Evolutionary conservation across 2,888 invertebrate genomes (phyloP), one percentile per base, ranked within the genome.

Genomic region (Amiota communis): DNA sequence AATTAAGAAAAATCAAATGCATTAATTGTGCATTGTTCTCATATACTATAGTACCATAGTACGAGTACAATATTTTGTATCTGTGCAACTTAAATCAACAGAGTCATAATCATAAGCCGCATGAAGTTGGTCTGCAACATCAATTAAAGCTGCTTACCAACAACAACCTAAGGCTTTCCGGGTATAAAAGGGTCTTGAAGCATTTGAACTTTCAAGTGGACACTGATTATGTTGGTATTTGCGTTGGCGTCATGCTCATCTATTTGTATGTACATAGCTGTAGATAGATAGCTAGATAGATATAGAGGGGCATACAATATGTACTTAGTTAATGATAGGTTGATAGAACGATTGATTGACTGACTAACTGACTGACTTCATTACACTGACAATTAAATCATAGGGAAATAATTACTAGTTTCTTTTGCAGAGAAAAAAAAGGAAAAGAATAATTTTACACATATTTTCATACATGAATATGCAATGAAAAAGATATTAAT

Each of bases 1-100:
- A 76, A 76, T 80, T 74, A 75, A 75, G 74, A 73, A 75, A 72
- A 78, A 83, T 81, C 79, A 79, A 51, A n/a, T 83, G 75, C 75
- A 76, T 76, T 81, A 81, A 81, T 80, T 82, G 74, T 70, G 74
- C 75, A 80, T 75, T 36, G 36, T 36, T 36, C 6, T 73, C 74
- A 74, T 75, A 74, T 76, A 72, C 48, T 68, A 53, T 8, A 63
- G 67, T 76, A 71, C 73, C 74, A 36, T 15, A 23, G n/a, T n/a
- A n/a, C n/a, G n/a, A n/a, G n/a, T n/a, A n/a, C n/a, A n/a, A n/a
- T n/a, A n/a, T n/a, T 17, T 67, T 67, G 67, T 48, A 47, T 67
- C 49, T 67, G 3, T 67, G 51, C 49, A 49, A 49, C 12, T 47
- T 49, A 36, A 36, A 36, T 36, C 36, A 51, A 9, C 17, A 59